A percentile compares a stretch with the other conserved stretches of the same genome.
phyloP scores from a whole-genome alignment of 2,888 invertebrate genomes.

The Nemurella pictetii region DNA sequence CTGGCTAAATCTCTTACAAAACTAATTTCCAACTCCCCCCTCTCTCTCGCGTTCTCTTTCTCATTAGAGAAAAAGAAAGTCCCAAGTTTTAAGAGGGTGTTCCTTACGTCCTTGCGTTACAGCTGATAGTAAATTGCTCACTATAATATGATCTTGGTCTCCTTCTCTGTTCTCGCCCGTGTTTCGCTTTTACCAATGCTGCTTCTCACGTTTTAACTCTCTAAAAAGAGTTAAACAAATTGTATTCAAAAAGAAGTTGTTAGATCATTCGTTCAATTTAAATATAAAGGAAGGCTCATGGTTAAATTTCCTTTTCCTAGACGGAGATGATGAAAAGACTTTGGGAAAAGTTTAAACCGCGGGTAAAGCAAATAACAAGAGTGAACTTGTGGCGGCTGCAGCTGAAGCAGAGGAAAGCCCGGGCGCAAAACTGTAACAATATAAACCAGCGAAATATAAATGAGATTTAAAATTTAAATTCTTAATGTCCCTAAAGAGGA shows the following conservation, averaged over 20 bases:
- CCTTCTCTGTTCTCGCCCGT: conserved; percentile 8
- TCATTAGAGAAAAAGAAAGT: conserved; percentile 14
- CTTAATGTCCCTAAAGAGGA: conserved; percentile 31
- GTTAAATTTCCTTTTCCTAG: conserved; percentile 3
- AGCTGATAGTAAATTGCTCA: background rate
- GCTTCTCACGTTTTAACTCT: background rate
- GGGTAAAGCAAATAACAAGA: conserved; percentile 13
- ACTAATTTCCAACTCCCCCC: background rate
- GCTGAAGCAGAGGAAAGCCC: background rate
- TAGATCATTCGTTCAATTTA: conserved; percentile 26
- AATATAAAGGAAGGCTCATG: conserved; percentile 7
- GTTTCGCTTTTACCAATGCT: background rate
- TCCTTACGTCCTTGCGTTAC: background rate
- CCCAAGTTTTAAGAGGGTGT: conserved; percentile 8
- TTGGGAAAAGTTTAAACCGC: conserved; percentile 11
- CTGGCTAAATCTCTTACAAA: conserved; percentile 12
- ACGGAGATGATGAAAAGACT: conserved; percentile 15
- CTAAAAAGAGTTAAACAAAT: conserved; percentile 6
- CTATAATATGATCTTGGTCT: background rate
- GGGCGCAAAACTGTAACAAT: background rate
- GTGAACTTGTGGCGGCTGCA: conserved; percentile 1
- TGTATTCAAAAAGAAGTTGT: conserved; percentile 20
- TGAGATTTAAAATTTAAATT: conserved; percentile 38
- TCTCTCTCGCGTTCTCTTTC: conserved; percentile 8
- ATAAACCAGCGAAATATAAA: conserved; percentile 31